A percentile compares a stretch with the other conserved stretches of the same genome.
Conservation (phyloP, 2,888 invertebrate genomes). For the Invenusta paracnida region DNA sequence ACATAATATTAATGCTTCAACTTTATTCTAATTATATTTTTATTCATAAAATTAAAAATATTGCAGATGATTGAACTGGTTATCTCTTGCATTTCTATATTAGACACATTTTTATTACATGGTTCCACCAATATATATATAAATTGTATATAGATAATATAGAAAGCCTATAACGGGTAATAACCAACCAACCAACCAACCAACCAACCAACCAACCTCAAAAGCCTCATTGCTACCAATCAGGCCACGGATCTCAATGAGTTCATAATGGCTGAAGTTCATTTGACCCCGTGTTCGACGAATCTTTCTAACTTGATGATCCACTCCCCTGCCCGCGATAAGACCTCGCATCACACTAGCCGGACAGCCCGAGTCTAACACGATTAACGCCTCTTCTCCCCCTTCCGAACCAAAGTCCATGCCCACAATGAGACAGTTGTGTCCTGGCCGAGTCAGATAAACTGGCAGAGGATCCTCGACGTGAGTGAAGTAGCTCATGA, state of each 20-base stretch:
- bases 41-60: too few species aligned
- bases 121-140: too few species aligned
- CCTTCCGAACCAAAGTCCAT: background rate
- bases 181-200: too few species aligned
- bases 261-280: background rate
- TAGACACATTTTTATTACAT: too few species aligned
- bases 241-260: background rate
- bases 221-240: background rate
- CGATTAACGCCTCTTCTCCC: background rate
- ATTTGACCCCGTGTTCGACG: background rate
- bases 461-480: background rate
- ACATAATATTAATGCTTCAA: too few species aligned
- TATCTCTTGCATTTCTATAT: too few species aligned
- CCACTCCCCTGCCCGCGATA: background rate
- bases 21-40: too few species aligned
- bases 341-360: background rate
- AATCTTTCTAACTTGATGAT: background rate
- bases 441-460: background rate
- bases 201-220: too few species aligned
- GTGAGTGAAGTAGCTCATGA: background rate
- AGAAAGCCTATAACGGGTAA: too few species aligned
- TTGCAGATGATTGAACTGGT: too few species aligned
- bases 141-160: too few species aligned
- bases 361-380: background rate
- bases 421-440: constrained; percentile 20